Conservation (phyloP, 2,113 vertebrate species). For the Numida meleagris region DNA sequence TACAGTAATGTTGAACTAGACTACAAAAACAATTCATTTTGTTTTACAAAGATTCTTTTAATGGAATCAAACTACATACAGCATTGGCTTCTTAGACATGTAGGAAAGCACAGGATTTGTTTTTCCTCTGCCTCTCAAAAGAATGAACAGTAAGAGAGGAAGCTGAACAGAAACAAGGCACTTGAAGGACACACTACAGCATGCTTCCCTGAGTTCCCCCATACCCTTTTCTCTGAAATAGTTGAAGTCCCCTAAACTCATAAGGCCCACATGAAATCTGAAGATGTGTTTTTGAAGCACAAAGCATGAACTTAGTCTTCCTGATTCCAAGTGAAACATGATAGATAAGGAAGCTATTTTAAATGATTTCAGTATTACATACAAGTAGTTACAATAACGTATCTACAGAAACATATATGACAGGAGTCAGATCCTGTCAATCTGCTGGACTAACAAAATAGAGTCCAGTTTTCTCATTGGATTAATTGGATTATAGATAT, state of each 20-base stretch:
- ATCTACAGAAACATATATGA: accelerated
- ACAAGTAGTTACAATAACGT: neutral
- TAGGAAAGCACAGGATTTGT: neutral
- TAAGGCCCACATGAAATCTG: neutral
- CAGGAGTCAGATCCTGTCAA: neutral
- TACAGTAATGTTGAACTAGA: neutral
- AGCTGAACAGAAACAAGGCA: neutral
- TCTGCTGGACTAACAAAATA: neutral
- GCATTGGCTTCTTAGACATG: accelerated
- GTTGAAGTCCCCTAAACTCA: neutral
- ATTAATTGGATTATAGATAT: neutral
- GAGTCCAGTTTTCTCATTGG: neutral
- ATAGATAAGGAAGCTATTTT: neutral
- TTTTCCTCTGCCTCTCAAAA: neutral
- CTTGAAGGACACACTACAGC: neutral
- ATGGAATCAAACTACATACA: accelerated
- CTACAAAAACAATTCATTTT: neutral
- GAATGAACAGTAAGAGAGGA: neutral
- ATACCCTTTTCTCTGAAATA: neutral
- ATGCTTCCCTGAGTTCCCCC: neutral
- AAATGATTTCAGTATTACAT: neutral
- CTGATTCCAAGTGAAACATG: neutral
- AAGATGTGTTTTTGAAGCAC: neutral
- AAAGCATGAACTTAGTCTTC: accelerated
- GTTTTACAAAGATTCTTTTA: neutral